phyloP scores from a whole-genome alignment of 1,140 invertebrate genomes.

The Euura saliciscinereae region DNA sequence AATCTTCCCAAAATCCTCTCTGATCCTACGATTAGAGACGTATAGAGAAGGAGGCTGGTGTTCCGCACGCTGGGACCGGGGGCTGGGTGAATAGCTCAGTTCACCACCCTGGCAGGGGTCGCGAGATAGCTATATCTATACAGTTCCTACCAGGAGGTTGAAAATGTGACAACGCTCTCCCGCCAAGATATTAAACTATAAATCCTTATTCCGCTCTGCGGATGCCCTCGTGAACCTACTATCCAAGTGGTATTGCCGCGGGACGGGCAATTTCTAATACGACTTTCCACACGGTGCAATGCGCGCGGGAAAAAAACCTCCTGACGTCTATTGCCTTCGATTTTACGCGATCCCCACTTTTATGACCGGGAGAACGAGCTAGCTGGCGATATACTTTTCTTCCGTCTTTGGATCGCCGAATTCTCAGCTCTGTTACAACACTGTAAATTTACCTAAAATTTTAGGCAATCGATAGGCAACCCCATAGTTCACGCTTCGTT shows the following conservation, averaged over 20 bases:
- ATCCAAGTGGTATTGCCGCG: slow-evolving; percentile 39
- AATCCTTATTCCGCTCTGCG: slow-evolving; percentile 57
- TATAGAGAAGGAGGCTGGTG: slow-evolving; percentile 6
- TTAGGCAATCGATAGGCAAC: not conserved
- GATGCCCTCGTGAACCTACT: slow-evolving; percentile 41
- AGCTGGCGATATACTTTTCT: not conserved
- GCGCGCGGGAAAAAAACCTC: not conserved
- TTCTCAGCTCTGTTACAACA: not conserved
- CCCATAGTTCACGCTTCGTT: slow-evolving; percentile 6
- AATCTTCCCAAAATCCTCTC: slow-evolving; percentile 47
- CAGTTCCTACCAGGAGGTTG: slow-evolving; percentile 52
- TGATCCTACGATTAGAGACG: slow-evolving; percentile 28
- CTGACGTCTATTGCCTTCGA: slow-evolving; percentile 1
- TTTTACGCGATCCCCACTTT: not conserved
- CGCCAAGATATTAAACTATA: slow-evolving; percentile 62
- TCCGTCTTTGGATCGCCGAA: not conserved
- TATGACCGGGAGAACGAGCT: not conserved
- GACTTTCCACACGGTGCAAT: slow-evolving; percentile 4
- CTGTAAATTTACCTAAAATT: not conserved
- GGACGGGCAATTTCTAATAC: slow-evolving; percentile 32
- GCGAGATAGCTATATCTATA: slow-evolving; percentile 36
- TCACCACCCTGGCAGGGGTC: not conserved
- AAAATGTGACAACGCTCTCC: slow-evolving; percentile 58
- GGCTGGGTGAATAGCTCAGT: slow-evolving; percentile 19
- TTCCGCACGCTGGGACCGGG: slow-evolving; percentile 25